Base-by-base conservation (phyloP, 1,140 invertebrate species). In the Carposina sasakii region DNA sequence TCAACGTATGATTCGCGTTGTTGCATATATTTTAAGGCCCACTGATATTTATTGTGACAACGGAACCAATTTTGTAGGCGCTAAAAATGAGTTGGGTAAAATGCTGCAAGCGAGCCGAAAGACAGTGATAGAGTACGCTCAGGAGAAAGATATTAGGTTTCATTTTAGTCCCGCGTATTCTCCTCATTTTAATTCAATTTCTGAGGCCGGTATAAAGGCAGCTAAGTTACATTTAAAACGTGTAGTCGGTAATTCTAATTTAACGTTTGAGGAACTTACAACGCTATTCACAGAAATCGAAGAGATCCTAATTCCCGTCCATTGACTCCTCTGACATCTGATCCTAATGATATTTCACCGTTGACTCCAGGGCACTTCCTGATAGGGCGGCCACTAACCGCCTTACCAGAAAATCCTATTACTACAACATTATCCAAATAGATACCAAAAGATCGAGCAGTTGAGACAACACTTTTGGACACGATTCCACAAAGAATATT, bases 301-400 rank as follows among this genome's bases (percentile, higher is more conserved):
- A 28, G 24, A 6, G 24, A 28, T 28, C 17, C 10, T 17, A 71
- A 71, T 45, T 63, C 49, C 1, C 19, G 59, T n/a, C 61, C 66
- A 4, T 28, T 69, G 10, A 34, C 42, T 9, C 45, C 42, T 16
- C 16, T 67, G 17, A 51, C 47, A 12, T 28, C 41, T 13, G 52
- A 67, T 39, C 57, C 61, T 16, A 46, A 52, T 23, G 69, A 71
- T 31, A 34, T 63, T 13, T 41, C 34, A 26, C 20, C 50, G 31
- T 34, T 76, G 9, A 71, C 71, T 17, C 74, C 73, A 6, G 70
- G 44, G 16, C 70, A 82, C 56, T 79, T 81, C 48, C 44, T 81
- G 16, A 74, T 73, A 39, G 72, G 75, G 12, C 31, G 54, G 19
- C 56, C 71, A 1, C 31, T 77, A 12, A 61, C 46, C 8, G 37